A percentile compares a stretch with the other conserved stretches of the same genome.
Evolutionary conservation across 2,888 invertebrate genomes (phyloP).

Genomic region (Rhabditophanes sp.): DNA sequence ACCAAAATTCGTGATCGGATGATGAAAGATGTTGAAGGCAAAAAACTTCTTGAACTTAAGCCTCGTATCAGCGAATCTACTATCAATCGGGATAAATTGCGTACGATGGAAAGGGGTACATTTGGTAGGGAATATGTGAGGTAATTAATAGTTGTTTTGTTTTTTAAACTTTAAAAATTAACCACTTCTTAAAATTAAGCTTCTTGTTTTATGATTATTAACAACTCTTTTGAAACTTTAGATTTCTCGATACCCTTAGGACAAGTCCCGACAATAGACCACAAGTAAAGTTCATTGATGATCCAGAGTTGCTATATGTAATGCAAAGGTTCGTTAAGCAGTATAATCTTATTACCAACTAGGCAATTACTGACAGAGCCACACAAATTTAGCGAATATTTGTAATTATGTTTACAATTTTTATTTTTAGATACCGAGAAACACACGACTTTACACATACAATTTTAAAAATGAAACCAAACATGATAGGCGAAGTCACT

Average conservation of each 20-base stretch:
- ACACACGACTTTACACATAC: constrained; percentile 88
- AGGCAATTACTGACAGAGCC: neutral
- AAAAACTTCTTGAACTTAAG: constrained; percentile 56
- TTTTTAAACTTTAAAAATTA: neutral
- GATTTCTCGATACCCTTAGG: constrained; percentile 50
- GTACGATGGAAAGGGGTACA: constrained; percentile 60
- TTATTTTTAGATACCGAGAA: constrained; percentile 59
- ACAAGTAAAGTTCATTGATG: constrained; percentile 75
- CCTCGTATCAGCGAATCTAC: constrained; percentile 73
- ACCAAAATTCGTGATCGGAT: constrained; percentile 52
- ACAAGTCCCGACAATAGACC: constrained; percentile 80
- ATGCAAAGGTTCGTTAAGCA: constrained; percentile 59
- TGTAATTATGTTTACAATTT: constrained; percentile 1
- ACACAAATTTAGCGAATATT: neutral
- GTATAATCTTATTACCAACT: neutral
- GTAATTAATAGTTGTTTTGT: constrained; percentile 24
- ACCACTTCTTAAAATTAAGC: constrained; percentile 1
- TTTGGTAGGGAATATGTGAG: constrained; percentile 69
- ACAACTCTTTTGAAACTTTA: constrained; percentile 4
- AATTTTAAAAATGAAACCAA: constrained; percentile 78
- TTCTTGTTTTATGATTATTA: neutral
- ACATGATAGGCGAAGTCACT: constrained; percentile 59
- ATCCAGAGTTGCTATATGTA: constrained; percentile 74
- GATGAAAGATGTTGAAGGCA: constrained; percentile 62
- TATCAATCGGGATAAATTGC: constrained; percentile 60